These are phyloP conservation scores for Caracal caracal DNA, from an alignment of 2,113 vertebrate genomes.

Conservation along the genomic window DNA sequence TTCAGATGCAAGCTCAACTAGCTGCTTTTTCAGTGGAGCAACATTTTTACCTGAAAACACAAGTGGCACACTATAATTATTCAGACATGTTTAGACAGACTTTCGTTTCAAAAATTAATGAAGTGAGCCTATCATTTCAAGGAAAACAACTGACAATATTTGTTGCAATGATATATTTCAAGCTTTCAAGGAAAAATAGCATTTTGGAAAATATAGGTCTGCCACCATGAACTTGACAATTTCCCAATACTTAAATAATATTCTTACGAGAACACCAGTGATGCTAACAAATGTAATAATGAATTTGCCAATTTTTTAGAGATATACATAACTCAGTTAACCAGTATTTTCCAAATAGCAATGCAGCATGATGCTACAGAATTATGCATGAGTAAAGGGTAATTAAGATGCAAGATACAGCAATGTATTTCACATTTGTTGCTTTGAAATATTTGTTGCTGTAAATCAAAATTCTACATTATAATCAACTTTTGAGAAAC, in stretches of 20 bases:
- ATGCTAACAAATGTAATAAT: background rate
- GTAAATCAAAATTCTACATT: background rate
- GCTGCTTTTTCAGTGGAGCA: background rate
- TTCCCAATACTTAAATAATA: background rate
- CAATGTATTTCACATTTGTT: background rate
- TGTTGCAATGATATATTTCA: slow-evolving; percentile 5
- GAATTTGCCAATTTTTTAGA: background rate
- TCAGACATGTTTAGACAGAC: slow-evolving; percentile 37
- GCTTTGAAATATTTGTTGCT: background rate
- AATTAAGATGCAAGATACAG: background rate
- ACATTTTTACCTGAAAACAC: background rate
- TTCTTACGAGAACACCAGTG: background rate
- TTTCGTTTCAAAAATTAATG: slow-evolving; percentile 37
- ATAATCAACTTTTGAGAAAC: background rate
- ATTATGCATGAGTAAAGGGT: background rate
- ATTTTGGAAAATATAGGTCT: background rate
- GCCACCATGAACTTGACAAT: background rate
- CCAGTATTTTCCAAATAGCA: background rate
- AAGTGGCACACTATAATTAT: slow-evolving; percentile 35
- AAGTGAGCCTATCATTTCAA: slow-evolving; percentile 12
- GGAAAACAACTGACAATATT: slow-evolving; percentile 21
- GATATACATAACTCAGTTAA: background rate
- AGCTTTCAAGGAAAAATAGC: slow-evolving; percentile 26
- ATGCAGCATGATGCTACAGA: background rate
- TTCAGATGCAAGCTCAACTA: background rate